These are phyloP conservation scores for Ctenomys sociabilis DNA, from an alignment of 2,113 vertebrate species.

Conservation along the genomic window DNA sequence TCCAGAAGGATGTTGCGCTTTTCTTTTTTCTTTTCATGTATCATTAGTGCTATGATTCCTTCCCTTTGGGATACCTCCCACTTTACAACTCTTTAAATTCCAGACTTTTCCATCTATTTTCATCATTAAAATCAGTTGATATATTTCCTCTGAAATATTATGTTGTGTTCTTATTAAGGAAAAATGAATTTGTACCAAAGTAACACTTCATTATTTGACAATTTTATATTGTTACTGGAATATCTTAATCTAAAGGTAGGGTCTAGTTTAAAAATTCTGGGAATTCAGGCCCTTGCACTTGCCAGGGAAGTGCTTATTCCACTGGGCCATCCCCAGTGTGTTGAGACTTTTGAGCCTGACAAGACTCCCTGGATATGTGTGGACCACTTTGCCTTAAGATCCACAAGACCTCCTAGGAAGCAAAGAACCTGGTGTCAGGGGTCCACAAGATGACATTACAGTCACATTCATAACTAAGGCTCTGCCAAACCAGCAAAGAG, in stretches of 20 bases:
- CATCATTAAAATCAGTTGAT: slow-evolving; percentile 47
- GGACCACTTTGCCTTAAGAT: background rate
- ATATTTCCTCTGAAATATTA: background rate
- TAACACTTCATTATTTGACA: slow-evolving; percentile 24
- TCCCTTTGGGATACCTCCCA: background rate
- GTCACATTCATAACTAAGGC: background rate
- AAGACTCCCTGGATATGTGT: background rate
- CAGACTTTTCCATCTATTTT: background rate
- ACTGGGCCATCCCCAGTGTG: no score
- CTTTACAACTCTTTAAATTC: slow-evolving; percentile 1
- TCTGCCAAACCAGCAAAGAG: background rate
- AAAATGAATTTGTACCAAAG: slow-evolving; percentile 34
- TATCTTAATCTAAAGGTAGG: background rate
- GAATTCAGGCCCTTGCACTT: no score
- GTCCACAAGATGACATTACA: background rate
- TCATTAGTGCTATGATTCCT: background rate
- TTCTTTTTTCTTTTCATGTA: background rate
- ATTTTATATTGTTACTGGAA: slow-evolving; percentile 18
- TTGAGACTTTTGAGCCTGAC: no score
- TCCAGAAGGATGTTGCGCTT: background rate
- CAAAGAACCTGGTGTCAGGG: background rate
- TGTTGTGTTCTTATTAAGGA: slow-evolving; percentile 39
- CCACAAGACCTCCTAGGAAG: background rate
- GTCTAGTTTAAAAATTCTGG: slow-evolving; percentile 16
- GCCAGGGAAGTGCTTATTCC: no score